Evolutionary conservation across 2,888 invertebrate species (phyloP).

Genomic region (Melanostoma scalare): DNA sequence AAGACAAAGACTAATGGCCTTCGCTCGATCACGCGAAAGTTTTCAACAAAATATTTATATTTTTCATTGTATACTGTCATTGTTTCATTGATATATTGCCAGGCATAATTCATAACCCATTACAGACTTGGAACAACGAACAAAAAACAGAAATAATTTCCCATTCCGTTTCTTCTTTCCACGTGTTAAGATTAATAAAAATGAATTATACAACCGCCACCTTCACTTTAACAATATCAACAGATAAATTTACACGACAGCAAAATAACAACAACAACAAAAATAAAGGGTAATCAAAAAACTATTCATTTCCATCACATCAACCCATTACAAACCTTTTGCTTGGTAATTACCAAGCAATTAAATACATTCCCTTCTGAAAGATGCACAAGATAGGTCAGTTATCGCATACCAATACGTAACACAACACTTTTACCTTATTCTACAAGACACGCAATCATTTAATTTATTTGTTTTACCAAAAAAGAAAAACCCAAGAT

Average conservation of each 20-base stretch:
- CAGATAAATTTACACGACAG: not conserved
- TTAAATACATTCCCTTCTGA: slow-evolving; percentile 53
- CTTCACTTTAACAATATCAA: slow-evolving; percentile 24
- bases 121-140: slow-evolving; percentile 25
- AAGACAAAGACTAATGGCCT: slow-evolving; percentile 36
- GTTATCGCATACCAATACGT: slow-evolving; percentile 23
- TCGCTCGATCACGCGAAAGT: slow-evolving; percentile 41
- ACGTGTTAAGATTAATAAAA: slow-evolving; percentile 28
- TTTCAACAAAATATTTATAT: slow-evolving; percentile 38
- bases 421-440: slow-evolving; percentile 22
- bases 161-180: slow-evolving; percentile 33
- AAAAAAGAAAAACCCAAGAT: not conserved
- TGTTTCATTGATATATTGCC: slow-evolving; percentile 32
- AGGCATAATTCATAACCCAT: slow-evolving; percentile 46
- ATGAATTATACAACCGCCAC: slow-evolving; percentile 42
- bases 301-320: slow-evolving; percentile 48
- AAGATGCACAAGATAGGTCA: slow-evolving; percentile 42
- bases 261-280: slow-evolving; percentile 1
- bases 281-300: slow-evolving; percentile 33
- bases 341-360: slow-evolving; percentile 62
- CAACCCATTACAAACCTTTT: slow-evolving; percentile 29
- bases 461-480: slow-evolving; percentile 21
- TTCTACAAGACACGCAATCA: slow-evolving; percentile 12
- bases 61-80: slow-evolving; percentile 29
- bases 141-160: slow-evolving; percentile 29